A percentile compares a stretch with the other conserved stretches of the same genome.
phyloP scores from a whole-genome alignment of 2,888 invertebrate species.

The Epinotia demarniana region DNA sequence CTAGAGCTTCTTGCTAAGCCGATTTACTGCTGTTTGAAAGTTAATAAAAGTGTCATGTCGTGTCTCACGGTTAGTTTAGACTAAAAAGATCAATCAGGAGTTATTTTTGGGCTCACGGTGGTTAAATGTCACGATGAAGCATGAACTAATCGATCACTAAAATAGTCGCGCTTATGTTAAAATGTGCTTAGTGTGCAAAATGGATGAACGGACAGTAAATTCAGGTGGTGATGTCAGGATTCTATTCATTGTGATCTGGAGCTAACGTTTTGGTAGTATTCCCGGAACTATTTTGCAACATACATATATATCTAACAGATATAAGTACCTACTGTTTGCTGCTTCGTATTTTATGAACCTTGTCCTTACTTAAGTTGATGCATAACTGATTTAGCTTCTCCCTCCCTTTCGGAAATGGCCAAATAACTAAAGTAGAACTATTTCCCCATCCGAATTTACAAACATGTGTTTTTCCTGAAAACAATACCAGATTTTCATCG shows the following conservation, averaged over 20 bases:
- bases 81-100: not conserved
- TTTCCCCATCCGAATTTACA: no score
- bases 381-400: no score
- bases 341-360: not conserved
- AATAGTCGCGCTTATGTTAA: not conserved
- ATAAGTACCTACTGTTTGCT: not conserved
- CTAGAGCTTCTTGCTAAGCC: constrained; percentile 19
- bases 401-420: no score
- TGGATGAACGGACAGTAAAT: no score
- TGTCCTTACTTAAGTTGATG: not conserved
- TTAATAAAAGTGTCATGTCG: not conserved
- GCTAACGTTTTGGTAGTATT: no score
- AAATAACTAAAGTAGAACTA: no score
- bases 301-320: no score
- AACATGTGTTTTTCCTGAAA: not conserved
- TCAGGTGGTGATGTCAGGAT: no score
- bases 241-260: no score
- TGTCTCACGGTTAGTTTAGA: not conserved
- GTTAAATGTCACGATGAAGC: not conserved
- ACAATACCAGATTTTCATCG: not conserved
- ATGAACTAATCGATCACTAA: not conserved
- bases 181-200: no score
- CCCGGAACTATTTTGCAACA: no score
- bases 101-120: not conserved
- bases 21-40: constrained; percentile 5